Evolutionary conservation across 2,888 invertebrate genomes (phyloP), one percentile per base, ranked within the genome.

Genomic region (Micoletzkya japonica): DNA sequence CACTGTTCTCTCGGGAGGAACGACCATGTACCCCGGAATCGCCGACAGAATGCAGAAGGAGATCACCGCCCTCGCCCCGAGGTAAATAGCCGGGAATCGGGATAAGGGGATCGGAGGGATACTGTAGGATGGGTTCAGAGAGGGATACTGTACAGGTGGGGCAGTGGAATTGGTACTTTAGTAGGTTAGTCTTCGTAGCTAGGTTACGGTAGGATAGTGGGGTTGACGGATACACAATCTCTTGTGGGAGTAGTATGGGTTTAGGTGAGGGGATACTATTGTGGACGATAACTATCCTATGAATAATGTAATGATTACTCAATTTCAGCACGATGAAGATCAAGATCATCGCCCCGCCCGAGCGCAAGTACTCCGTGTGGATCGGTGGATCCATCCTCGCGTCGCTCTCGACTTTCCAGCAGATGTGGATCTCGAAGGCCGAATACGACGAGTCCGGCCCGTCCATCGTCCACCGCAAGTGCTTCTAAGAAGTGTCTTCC

Each of bases 11-110:
- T 85, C 85, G 64, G 85, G 85, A 81, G 84, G 84, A 70, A 81
- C 84, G 74, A 94, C 94, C 88, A 95, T 95, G 94, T 95, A 92
- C 89, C 94, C 94, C 77, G 92, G 95, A 90, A 94, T 95, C 87
- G 95, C 94, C 82, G 95, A 95, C 89, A 90, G 95, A 85, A 94
- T 95, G 94, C 94, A 95, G 89, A 95, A 94, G 89, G 95, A 95
- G 89, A 82, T 82, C 80, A 78, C 78, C 70, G 78, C 78, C 68
- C 78, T 82, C 57, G 81, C 82, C 60, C 82, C 82, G 71, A 74
- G 76, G 80, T 80, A 60, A 24, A n/a, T n/a, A n/a, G n/a, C n/a
- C n/a, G n/a, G n/a, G n/a, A n/a, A n/a, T n/a, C n/a, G n/a, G n/a
- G n/a, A n/a, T n/a, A n/a, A n/a, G n/a, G n/a, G n/a, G n/a, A n/a